Base-by-base conservation (phyloP, 2,888 invertebrate species). In the Ramazzottius varieornatus region DNA sequence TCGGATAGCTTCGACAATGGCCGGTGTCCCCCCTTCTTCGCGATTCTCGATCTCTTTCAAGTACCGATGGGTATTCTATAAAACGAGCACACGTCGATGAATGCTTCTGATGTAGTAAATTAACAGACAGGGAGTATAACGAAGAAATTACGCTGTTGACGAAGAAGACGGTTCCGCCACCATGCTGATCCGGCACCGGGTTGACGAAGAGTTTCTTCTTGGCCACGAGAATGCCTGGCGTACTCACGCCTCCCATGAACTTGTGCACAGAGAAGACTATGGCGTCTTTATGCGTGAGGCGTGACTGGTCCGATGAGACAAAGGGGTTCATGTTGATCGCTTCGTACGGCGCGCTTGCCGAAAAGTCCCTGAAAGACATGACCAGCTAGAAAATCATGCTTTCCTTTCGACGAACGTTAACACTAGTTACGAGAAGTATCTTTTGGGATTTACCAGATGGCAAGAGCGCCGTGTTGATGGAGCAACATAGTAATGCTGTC, bases 191-290 rank as follows among this genome's bases (percentile, higher is more conserved):
- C 1, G 81, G 80, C 1, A 77, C 72, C n/a, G 72, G 69, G 67
- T 80, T 80, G 33, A 66, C 32, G 69, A 81, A 80, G 33, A 83
- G 72, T 1, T 76, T 70, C 70, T 81, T 82, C 75, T 84, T 84
- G 32, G 83, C 83, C 29, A 84, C 77, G 65, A 84, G 73, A 65
- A 84, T 79, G 65, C 83, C 83, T 16, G 90, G 88, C 0, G 89
- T 87, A 72, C 88, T 87, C 0, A 88, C 85, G 0, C 90, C 91
- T 0, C 91, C 91, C 46, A 88, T 82, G 74, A 91, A 89, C 76
- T 90, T 90, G 78, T 89, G 89, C 64, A 86, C 84, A 65, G 88
- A 86, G 74, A 91, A 86, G 76, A 88, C 88, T 66, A 91, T 78
- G 0, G 88, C 89, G 76, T 92, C 91, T 73, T 90, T 89, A 75